Evolutionary conservation across 2,113 vertebrate genomes (phyloP).

Genomic region (Telmatochromis bifrenatus): DNA sequence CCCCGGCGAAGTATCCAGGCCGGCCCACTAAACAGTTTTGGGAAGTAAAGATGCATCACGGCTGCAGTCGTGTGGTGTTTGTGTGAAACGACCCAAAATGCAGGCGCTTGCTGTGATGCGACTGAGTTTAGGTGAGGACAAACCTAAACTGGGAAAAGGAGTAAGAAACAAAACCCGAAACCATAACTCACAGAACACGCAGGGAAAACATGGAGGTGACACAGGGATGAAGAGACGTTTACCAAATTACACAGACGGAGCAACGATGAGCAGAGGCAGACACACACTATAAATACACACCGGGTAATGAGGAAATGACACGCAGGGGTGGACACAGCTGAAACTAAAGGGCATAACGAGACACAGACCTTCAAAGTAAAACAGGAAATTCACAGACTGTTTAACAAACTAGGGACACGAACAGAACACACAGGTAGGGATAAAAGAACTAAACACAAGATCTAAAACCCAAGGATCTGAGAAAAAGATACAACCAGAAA

Average conservation of each 20-base stretch:
- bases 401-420: neutral
- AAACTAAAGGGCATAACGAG: neutral
- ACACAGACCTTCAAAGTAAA: neutral
- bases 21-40: accelerated
- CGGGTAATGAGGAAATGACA: neutral
- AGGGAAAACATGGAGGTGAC: neutral
- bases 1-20: accelerated
- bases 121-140: accelerated
- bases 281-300: neutral
- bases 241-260: neutral
- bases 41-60: accelerated
- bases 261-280: neutral
- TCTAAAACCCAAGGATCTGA: accelerated
- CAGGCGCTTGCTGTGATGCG: neutral
- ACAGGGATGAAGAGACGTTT: neutral
- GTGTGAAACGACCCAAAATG: neutral
- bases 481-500: neutral
- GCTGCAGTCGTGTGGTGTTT: neutral
- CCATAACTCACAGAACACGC: neutral
- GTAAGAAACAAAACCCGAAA: accelerated
- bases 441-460: too few species aligned
- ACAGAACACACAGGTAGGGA: neutral
- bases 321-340: neutral
- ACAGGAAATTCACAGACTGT: neutral
- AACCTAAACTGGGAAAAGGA: accelerated